Percentiles rank a stretch among this genome's conserved stretches.
Conservation (phyloP, 1,140 invertebrate genomes). For the Diplogasteroides magnus region DNA sequence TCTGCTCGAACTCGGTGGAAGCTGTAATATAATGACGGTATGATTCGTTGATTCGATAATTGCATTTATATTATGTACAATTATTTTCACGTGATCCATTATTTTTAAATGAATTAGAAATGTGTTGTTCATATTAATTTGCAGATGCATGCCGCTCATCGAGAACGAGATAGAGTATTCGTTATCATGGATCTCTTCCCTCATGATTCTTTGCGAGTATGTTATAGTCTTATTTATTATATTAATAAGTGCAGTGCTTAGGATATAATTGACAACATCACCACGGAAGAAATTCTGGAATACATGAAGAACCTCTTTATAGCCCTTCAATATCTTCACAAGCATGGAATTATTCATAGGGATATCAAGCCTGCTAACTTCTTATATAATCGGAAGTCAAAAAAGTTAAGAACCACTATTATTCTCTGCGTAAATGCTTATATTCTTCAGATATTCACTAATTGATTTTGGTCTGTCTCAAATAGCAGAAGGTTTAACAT, state of each 20-base stretch:
- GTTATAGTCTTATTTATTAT: constrained; percentile 27
- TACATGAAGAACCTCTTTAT: constrained; percentile 78
- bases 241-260: constrained; percentile 57
- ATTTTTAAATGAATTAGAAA: too few species aligned
- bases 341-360: constrained; percentile 78
- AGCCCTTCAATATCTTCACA: constrained; percentile 74
- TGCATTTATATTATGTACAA: too few species aligned
- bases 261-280: constrained; percentile 65
- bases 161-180: constrained; percentile 73
- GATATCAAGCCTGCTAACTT: constrained; percentile 79
- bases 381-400: constrained; percentile 72
- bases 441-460: constrained; percentile 62
- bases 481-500: constrained; percentile 19
- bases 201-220: constrained; percentile 70
- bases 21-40: constrained; percentile 70
- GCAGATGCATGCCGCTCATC: constrained; percentile 71
- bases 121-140: too few species aligned
- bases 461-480: constrained; percentile 86
- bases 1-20: constrained; percentile 64
- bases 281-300: constrained; percentile 67
- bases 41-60: too few species aligned
- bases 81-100: too few species aligned
- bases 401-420: constrained; percentile 58
- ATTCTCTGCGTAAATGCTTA: too few species aligned
- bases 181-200: constrained; percentile 84